phyloP scores from a whole-genome alignment of 2,888 invertebrate species.

The Rhopalosiphum nymphaeae region DNA sequence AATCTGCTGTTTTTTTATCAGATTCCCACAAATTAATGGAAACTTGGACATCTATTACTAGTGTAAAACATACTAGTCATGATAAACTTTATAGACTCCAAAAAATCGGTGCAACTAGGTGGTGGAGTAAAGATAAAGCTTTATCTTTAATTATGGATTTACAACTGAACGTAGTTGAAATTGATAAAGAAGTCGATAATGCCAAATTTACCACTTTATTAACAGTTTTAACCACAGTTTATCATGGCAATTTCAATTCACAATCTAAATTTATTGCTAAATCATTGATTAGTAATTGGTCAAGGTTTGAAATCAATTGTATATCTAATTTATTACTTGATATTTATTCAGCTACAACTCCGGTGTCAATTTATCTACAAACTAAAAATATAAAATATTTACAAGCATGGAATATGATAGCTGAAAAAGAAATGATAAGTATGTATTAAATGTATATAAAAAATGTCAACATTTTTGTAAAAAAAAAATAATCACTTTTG shows the following conservation, averaged over 20 bases:
- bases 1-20: not conserved
- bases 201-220: not conserved
- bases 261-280: not conserved
- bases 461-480: not conserved
- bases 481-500: not conserved
- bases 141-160: not conserved
- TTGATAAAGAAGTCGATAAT: not conserved
- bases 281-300: not conserved
- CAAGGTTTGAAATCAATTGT: not conserved
- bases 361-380: too few species aligned
- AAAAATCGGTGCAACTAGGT: conserved; percentile 2
- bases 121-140: conserved; percentile 21
- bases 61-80: not conserved
- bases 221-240: not conserved
- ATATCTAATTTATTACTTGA: too few species aligned
- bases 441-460: too few species aligned
- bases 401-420: too few species aligned
- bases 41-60: not conserved
- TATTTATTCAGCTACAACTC: too few species aligned
- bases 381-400: too few species aligned
- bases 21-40: not conserved
- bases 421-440: too few species aligned
- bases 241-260: not conserved
- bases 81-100: not conserved
- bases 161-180: not conserved